Evolutionary conservation across 2,888 invertebrate genomes (phyloP), one percentile per base, ranked within the genome.

Genomic region (Eumerus sabulonum): DNA sequence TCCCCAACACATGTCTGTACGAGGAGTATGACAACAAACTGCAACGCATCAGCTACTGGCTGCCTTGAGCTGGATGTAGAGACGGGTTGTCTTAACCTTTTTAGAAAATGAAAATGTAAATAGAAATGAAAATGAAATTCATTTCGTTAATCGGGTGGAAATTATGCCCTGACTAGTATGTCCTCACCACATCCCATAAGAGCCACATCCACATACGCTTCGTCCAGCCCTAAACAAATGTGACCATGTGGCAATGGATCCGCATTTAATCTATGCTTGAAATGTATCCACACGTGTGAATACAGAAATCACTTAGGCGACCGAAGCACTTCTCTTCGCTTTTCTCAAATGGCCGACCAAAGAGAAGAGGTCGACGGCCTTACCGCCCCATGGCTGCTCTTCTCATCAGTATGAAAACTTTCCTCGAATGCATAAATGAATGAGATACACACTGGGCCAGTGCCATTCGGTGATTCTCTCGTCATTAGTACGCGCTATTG

Each of bases 131-230:
- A 81, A 72, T 56, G 76, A 82, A 82, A 73, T 82, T 82, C 82
- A 81, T 82, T 79, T 81, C 57, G 76, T 81, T 82, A 82, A 82
- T 82, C 82, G 82, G 68, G 68, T 81, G 76, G 82, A 82, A 82
- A 82, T 82, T 82, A 82, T 81, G 76, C 60, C 59, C 48, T 72
- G 17, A 73, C 56, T 73, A 59, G 67, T 50, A 38, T 38, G n/a
- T 42, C 12, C 57, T 40, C 48, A 63, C 57, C 56, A 56, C 13
- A 50, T 19, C 48, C 48, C 17, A n/a, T n/a, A n/a, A n/a, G n/a
- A n/a, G n/a, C n/a, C n/a, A n/a, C n/a, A n/a, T n/a, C n/a, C n/a
- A n/a, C n/a, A n/a, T n/a, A n/a, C n/a, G n/a, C n/a, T n/a, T 18
- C 42, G 16, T 48, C 44, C 62, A 42, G 40, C 47, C 13, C 50